Evolutionary conservation across 2,797 vertebrate species (phyloP).

Genomic region (Pangasius krempfi): DNA sequence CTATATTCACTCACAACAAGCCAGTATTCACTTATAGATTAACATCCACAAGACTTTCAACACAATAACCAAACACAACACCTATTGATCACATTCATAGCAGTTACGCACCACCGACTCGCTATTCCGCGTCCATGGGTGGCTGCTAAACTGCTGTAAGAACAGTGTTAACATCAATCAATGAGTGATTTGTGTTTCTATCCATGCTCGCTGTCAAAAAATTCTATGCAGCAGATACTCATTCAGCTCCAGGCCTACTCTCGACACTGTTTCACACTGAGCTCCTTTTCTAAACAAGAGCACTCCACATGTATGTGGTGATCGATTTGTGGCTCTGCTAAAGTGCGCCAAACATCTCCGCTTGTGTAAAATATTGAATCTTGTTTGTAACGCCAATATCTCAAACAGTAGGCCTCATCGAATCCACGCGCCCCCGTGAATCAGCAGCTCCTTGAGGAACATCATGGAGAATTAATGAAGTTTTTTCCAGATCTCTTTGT

Average conservation of each 20-base stretch:
- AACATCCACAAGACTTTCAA: slow-evolving; percentile 30
- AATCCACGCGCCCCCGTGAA: neutral
- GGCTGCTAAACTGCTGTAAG: slow-evolving; percentile 20
- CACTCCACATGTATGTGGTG: slow-evolving; percentile 45
- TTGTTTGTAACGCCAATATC: slow-evolving; percentile 46
- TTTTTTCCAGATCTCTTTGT: neutral
- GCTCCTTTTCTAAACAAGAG: slow-evolving; percentile 40
- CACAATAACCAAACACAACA: slow-evolving; percentile 35
- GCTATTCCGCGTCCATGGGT: slow-evolving; percentile 4
- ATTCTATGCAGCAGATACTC: neutral
- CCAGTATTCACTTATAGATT: slow-evolving; percentile 18
- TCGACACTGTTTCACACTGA: slow-evolving; percentile 40
- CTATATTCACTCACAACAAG: neutral
- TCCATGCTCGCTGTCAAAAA: neutral
- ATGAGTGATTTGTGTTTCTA: slow-evolving; percentile 42
- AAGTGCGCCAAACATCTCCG: slow-evolving; percentile 50
- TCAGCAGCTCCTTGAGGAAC: neutral
- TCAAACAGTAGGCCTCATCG: neutral
- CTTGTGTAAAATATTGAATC: slow-evolving; percentile 49
- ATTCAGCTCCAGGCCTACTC: slow-evolving; percentile 13
- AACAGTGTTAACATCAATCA: slow-evolving; percentile 26
- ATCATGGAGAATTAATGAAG: slow-evolving; percentile 18
- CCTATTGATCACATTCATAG: slow-evolving; percentile 9
- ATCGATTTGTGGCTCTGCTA: slow-evolving; percentile 59
- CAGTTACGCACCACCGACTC: slow-evolving; percentile 20